phyloP scores from a whole-genome alignment of 35 echinoderm and acorn worm genomes.

The Ophioderma brevispina region DNA sequence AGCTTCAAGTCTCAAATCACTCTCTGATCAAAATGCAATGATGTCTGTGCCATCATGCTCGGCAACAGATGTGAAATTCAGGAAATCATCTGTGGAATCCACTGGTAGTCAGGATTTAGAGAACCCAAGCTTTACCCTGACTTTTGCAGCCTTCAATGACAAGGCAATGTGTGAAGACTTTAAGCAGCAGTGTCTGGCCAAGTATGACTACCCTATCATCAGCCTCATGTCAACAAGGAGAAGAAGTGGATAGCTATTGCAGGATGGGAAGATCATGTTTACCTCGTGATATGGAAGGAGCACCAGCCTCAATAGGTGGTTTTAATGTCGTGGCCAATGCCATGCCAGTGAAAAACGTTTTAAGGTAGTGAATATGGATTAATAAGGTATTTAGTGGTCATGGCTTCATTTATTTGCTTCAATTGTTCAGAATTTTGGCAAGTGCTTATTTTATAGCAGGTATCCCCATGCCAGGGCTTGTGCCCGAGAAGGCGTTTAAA shows the following conservation, averaged over 20 bases:
- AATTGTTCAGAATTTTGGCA: too few species aligned
- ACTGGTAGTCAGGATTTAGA: background rate
- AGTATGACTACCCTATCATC: background rate
- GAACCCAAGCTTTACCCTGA: background rate
- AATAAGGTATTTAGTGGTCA: too few species aligned
- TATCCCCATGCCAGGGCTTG: too few species aligned
- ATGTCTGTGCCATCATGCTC: background rate
- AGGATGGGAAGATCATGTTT: slow-evolving; percentile 2
- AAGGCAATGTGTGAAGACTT: background rate
- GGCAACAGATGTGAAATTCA: background rate
- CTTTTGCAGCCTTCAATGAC: background rate
- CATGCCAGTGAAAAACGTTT: too few species aligned
- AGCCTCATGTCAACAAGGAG: background rate
- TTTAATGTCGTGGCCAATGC: background rate
- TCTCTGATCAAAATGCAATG: background rate
- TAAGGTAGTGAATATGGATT: too few species aligned
- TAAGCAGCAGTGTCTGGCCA: background rate
- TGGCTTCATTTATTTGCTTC: too few species aligned
- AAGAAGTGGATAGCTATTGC: background rate
- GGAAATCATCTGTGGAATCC: background rate
- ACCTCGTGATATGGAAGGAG: background rate
- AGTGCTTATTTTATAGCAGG: too few species aligned
- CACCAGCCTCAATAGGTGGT: background rate
- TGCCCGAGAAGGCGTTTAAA: too few species aligned
- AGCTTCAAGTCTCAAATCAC: background rate